Evolutionary conservation across 2,113 vertebrate species (phyloP).

Genomic region (Catharus fuscescens): DNA sequence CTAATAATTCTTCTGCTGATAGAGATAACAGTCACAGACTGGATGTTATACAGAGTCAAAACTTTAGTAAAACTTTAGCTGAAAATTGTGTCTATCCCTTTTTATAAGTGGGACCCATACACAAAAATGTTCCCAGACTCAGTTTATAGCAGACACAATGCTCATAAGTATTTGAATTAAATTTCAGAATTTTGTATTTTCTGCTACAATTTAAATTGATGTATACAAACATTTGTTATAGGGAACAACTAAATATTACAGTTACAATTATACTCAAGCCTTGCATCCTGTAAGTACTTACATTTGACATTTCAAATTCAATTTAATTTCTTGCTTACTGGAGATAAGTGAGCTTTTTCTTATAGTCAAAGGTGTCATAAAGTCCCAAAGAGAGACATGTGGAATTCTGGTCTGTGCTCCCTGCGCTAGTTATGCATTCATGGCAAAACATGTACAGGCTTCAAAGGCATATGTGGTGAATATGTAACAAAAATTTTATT

Average conservation of each 20-base stretch:
- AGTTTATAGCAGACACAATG: not conserved
- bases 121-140: not conserved
- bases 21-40: not conserved
- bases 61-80: not conserved
- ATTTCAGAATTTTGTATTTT: not conserved
- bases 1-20: not conserved
- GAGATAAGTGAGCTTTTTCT: not conserved
- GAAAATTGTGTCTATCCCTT: not conserved
- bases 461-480: constrained; percentile 26
- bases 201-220: not conserved
- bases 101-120: not conserved
- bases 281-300: not conserved
- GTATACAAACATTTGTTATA: not conserved
- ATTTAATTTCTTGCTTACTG: constrained; percentile 28
- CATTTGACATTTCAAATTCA: not conserved
- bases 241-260: not conserved
- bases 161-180: not conserved
- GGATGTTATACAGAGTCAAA: not conserved
- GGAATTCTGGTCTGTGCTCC: not conserved
- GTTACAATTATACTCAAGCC: not conserved
- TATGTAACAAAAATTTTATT: constrained; percentile 55
- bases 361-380: not conserved
- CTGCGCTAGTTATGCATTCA: constrained; percentile 17
- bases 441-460: not conserved
- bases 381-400: not conserved